Conservation (phyloP, 2,888 invertebrate genomes). For the Parthenolecanium corni region DNA sequence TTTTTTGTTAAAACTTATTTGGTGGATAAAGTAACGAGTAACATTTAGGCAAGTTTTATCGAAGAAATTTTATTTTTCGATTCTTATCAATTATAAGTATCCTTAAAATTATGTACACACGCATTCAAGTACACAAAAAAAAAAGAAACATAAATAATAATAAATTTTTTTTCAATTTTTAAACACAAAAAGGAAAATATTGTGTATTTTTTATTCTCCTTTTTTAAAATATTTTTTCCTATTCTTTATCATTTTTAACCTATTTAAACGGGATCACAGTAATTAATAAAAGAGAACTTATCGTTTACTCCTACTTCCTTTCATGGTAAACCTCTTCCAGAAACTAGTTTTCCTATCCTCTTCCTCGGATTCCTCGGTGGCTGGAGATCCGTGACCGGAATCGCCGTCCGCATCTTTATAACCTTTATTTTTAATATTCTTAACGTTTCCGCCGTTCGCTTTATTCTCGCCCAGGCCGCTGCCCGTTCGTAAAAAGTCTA, state of each 20-base stretch:
- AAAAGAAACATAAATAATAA: no score
- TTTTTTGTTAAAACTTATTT: no score
- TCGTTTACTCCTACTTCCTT: constrained; percentile 31
- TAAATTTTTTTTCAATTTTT: no score
- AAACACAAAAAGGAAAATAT: no score
- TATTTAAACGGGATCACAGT: constrained; percentile 20
- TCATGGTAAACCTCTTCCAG: constrained; percentile 39
- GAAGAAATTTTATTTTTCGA: no score
- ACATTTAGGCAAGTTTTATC: no score
- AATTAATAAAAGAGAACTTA: constrained; percentile 24
- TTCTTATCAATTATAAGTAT: no score
- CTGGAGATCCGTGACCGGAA: constrained; percentile 33
- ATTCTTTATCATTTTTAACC: constrained; percentile 2
- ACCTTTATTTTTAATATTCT: constrained; percentile 23
- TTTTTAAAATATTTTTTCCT: neutral
- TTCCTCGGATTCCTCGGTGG: constrained; percentile 35
- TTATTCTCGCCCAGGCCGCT: constrained; percentile 34
- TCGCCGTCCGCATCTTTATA: constrained; percentile 32
- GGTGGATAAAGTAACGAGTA: no score
- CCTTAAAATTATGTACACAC: no score
- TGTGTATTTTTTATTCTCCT: neutral
- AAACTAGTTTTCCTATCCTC: constrained; percentile 46
- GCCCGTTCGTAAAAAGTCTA: constrained; percentile 56
- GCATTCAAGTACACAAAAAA: no score
- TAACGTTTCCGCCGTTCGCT: constrained; percentile 9